Conservation (phyloP, 53 echinoderm and acorn worm genomes). For the Luidia sarsii region DNA sequence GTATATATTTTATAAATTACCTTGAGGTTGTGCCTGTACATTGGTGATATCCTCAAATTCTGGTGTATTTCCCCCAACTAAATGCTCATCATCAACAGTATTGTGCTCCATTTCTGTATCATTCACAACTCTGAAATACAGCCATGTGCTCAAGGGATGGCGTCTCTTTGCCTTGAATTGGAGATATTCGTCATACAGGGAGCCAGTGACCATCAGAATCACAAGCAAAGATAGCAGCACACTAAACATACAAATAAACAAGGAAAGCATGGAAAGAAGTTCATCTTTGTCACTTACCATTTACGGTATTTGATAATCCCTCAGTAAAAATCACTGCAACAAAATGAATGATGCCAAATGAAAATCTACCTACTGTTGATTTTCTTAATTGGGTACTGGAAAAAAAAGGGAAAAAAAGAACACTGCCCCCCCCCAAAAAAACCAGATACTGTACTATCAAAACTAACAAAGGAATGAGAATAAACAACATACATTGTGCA, state of each 20-base stretch:
- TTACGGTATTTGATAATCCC: no score
- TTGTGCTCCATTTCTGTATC: neutral
- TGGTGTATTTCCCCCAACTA: neutral
- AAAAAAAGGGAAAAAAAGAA: no score
- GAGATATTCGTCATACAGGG: slow-evolving; percentile 27
- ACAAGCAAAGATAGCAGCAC: neutral
- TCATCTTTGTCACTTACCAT: neutral
- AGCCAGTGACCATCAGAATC: slow-evolving; percentile 10
- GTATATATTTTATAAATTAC: no score
- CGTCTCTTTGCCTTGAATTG: neutral
- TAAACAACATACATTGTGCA: slow-evolving; percentile 21
- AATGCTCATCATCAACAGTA: neutral
- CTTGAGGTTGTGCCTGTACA: neutral
- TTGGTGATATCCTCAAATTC: neutral
- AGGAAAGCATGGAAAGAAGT: neutral
- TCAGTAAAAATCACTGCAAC: no score
- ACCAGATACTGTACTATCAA: no score
- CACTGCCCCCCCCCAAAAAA: no score
- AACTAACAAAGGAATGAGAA: neutral
- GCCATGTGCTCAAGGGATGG: neutral
- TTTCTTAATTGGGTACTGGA: no score
- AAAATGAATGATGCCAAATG: no score
- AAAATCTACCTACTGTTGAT: no score
- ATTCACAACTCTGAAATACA: neutral
- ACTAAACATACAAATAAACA: neutral